Conservation (phyloP, 2,888 invertebrate species). For the Orchestes rusci region DNA sequence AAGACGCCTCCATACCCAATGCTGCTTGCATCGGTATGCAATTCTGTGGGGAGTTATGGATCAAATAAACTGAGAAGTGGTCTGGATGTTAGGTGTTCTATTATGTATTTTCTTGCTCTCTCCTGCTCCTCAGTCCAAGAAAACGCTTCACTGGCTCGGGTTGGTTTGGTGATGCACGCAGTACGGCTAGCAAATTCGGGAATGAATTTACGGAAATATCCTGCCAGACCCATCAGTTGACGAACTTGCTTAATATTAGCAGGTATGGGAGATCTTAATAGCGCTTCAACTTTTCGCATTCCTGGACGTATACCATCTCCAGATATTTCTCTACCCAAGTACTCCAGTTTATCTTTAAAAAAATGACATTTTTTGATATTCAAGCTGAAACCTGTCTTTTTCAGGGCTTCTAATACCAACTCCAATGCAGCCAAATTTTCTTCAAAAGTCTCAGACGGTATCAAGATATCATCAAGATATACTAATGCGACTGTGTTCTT, state of each 20-base stretch:
- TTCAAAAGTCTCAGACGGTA: constrained; percentile 15
- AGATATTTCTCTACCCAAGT: constrained; percentile 31
- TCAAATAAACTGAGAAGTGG: constrained; percentile 26
- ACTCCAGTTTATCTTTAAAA: constrained; percentile 26
- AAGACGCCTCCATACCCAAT: constrained; percentile 25
- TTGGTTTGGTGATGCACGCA: constrained; percentile 20
- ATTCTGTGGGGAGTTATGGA: constrained; percentile 19
- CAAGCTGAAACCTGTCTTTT: constrained; percentile 11
- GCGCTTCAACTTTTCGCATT: constrained; percentile 27
- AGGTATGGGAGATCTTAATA: constrained; percentile 28
- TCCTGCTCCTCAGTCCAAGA: constrained; percentile 11
- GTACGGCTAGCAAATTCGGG: constrained; percentile 27
- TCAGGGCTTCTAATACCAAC: constrained; percentile 2
- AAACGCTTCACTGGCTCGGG: constrained; percentile 22
- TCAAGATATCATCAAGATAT: constrained; percentile 22
- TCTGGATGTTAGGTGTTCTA: constrained; percentile 20
- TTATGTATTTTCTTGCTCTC: constrained; percentile 14
- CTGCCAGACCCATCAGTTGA: constrained; percentile 33
- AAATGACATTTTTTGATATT: constrained; percentile 16
- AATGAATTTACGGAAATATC: constrained; percentile 34
- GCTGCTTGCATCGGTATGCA: constrained; percentile 29
- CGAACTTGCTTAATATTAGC: constrained; percentile 28
- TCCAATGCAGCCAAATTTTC: constrained; percentile 11
- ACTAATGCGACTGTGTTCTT: constrained; percentile 8
- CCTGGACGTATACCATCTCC: constrained; percentile 29